A percentile compares a stretch with the other conserved stretches of the same genome.
Evolutionary conservation across 1,140 invertebrate genomes (phyloP).

Genomic region (Paraescarpia echinospica): DNA sequence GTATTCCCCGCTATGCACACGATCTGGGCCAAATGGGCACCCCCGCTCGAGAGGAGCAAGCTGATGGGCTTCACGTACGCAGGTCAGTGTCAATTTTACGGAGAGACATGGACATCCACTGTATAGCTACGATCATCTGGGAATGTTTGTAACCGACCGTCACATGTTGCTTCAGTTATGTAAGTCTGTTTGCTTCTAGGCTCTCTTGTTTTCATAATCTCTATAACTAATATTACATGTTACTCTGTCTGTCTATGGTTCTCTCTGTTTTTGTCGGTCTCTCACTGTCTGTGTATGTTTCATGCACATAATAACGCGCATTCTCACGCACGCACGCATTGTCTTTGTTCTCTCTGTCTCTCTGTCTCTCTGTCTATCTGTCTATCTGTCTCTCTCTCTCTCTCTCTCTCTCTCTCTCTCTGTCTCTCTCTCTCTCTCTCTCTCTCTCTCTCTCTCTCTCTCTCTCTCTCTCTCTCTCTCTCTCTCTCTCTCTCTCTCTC

Average conservation of each 20-base stretch:
- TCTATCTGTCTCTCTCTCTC: not conserved
- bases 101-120: not conserved
- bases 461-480: no score
- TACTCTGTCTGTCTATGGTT: no score
- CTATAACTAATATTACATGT: no score
- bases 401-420: not conserved
- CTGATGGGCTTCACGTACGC: slow-evolving; percentile 46
- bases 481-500: no score
- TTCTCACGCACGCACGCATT: no score
- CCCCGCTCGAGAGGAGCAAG: slow-evolving; percentile 44
- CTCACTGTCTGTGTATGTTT: no score
- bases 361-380: not conserved
- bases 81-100: slow-evolving; percentile 33
- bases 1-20: slow-evolving; percentile 40
- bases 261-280: no score
- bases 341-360: not conserved
- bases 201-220: no score
- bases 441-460: no score
- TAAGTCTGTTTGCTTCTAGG: not conserved
- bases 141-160: not conserved
- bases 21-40: slow-evolving; percentile 52
- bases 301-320: no score
- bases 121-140: not conserved
- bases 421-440: no score
- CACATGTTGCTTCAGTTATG: not conserved